Evolutionary conservation across 2,888 invertebrate species (phyloP).

Genomic region (Acleris emargana): DNA sequence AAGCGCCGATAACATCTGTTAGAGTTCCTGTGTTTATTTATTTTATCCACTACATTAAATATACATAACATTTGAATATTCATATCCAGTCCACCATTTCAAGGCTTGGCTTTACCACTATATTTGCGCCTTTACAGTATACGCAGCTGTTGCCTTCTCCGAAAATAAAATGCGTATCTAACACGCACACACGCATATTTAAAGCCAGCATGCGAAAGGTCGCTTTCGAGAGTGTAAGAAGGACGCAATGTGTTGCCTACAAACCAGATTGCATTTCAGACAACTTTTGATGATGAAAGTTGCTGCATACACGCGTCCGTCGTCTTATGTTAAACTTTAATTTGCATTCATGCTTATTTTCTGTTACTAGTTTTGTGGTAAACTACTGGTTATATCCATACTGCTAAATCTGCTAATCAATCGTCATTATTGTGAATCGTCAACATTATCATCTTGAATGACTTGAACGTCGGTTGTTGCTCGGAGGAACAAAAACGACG

Average conservation of each 20-base stretch:
- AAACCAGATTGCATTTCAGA: slow-evolving; percentile 43
- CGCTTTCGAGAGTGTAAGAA: slow-evolving; percentile 44
- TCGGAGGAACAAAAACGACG: slow-evolving; percentile 25
- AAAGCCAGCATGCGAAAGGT: slow-evolving; percentile 42
- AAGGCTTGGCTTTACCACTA: neutral
- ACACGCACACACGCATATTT: slow-evolving; percentile 37
- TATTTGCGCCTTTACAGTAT: slow-evolving; percentile 26
- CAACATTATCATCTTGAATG: slow-evolving; percentile 3
- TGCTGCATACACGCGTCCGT: slow-evolving; percentile 23
- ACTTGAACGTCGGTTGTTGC: slow-evolving; percentile 36
- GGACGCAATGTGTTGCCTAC: slow-evolving; percentile 45
- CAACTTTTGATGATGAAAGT: slow-evolving; percentile 42
- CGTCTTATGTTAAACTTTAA: slow-evolving; percentile 34
- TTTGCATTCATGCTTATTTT: slow-evolving; percentile 13
- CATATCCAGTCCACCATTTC: too few species aligned
- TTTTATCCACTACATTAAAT: too few species aligned
- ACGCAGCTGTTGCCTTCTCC: slow-evolving; percentile 41
- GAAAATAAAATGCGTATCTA: slow-evolving; percentile 42
- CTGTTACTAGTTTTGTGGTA: slow-evolving; percentile 30
- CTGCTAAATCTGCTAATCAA: too few species aligned
- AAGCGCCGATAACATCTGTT: slow-evolving; percentile 5
- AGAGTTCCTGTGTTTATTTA: neutral
- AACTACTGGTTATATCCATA: slow-evolving; percentile 4
- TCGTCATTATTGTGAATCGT: too few species aligned
- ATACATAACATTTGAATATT: too few species aligned